Percentiles rank a stretch among this genome's conserved stretches.
Evolutionary conservation across 2,888 invertebrate genomes (phyloP).

Genomic region (Limnephilus rhombicus): DNA sequence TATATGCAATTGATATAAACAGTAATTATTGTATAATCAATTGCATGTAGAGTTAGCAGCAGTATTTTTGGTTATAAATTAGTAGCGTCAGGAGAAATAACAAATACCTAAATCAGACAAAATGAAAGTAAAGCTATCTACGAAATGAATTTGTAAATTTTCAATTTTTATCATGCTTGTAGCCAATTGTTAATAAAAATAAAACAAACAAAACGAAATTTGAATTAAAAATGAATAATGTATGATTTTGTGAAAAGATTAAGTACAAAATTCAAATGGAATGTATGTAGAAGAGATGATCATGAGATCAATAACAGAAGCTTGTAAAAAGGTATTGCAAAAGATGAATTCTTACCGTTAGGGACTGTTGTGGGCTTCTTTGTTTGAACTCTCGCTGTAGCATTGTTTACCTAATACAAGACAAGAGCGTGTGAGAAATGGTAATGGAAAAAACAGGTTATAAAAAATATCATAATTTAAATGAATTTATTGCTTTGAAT

Average conservation of each 20-base stretch:
- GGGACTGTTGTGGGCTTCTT: constrained; percentile 96
- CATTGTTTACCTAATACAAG: constrained; percentile 94
- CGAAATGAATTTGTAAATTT: constrained; percentile 17
- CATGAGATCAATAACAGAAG: neutral
- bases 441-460: neutral
- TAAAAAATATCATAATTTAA: neutral
- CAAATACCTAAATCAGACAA: neutral
- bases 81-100: neutral
- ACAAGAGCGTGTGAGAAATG: constrained; percentile 40
- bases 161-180: constrained; percentile 14
- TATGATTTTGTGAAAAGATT: constrained; percentile 14
- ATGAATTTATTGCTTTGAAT: neutral
- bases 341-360: constrained; percentile 84
- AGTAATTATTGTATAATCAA: neutral
- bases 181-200: constrained; percentile 23
- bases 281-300: neutral
- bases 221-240: neutral
- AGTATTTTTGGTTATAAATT: neutral
- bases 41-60: neutral
- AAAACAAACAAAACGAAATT: neutral
- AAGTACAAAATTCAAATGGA: neutral
- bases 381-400: constrained; percentile 99
- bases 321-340: constrained; percentile 1
- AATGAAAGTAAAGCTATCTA: constrained; percentile 35
- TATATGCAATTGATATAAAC: neutral